A percentile compares a stretch with the other conserved stretches of the same genome.
phyloP scores from a whole-genome alignment of 1,140 invertebrate genomes.

The Chlorops oryzae region DNA sequence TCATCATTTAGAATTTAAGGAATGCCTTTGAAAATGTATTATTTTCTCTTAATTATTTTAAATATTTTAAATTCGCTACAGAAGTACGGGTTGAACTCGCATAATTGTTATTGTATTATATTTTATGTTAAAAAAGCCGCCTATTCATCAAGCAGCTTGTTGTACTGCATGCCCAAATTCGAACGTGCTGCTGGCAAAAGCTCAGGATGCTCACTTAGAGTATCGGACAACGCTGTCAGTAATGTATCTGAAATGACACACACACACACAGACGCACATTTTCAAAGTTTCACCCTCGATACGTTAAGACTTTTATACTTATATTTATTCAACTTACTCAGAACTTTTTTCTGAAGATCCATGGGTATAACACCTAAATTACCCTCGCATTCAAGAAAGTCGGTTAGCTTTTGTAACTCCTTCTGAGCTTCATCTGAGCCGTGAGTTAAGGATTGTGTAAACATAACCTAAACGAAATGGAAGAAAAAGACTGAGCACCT shows the following conservation, averaged over 20 bases:
- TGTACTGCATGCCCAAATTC: constrained; percentile 36
- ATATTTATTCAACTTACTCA: constrained; percentile 51
- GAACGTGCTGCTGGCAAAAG: constrained; percentile 51
- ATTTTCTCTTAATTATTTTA: too few relatives aligned
- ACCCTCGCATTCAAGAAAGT: constrained; percentile 64
- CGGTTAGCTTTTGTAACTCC: constrained; percentile 61
- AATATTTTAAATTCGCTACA: too few relatives aligned
- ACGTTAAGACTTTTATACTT: neutral
- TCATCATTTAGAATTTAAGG: too few relatives aligned
- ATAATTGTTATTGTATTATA: too few relatives aligned
- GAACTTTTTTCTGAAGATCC: constrained; percentile 64
- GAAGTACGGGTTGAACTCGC: too few relatives aligned
- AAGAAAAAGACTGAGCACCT: neutral
- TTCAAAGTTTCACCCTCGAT: neutral
- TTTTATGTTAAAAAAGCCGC: too few relatives aligned
- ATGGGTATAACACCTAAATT: constrained; percentile 62
- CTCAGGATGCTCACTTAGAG: constrained; percentile 62
- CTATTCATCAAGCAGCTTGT: too few relatives aligned
- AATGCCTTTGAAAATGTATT: too few relatives aligned
- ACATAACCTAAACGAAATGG: constrained; percentile 54
- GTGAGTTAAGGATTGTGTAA: constrained; percentile 59
- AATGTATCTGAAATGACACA: constrained; percentile 53
- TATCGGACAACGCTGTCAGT: constrained; percentile 64
- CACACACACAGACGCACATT: neutral
- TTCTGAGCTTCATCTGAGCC: constrained; percentile 61